Evolutionary conservation across 2,113 vertebrate species (phyloP), one percentile per base, ranked within the genome.

Genomic region (Phalacrocorax aristotelis): DNA sequence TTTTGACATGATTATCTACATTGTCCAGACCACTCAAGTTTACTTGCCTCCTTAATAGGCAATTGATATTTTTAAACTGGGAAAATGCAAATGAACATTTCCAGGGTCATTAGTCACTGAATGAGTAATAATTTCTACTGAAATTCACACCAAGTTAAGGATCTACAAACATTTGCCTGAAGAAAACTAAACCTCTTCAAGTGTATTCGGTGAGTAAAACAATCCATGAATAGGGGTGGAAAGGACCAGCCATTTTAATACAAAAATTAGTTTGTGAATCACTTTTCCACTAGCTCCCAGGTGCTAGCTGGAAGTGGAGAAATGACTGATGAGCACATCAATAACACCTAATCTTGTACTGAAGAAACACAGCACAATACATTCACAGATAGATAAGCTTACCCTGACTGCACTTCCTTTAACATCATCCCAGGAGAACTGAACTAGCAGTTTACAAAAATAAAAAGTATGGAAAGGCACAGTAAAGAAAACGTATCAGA

Each of bases 391-490:
- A 93, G 74, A 85, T 79, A 85, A 89, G 61, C 70, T 69, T 58
- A 65, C 61, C n/a, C 83, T 83, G 84, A 27, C 87, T 83, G 78
- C 26, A 49, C 51, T 80, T 66, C 69, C 72, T 82, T 68, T 68
- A 91, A 74, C 65, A 62, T 64, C 71, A 78, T 44, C 87, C 68
- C 91, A 68, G 62, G 71, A 85, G 91, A 96, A 54, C 54, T 86
- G 82, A 96, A 91, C 91, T 93, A 97, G 93, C 87, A 78, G 95
- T 91, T 95, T 88, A 77, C 82, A 85, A 85, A 91, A 95, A 90
- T 75, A 90, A 65, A 30, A 86, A 26, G 23, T 40, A 70, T 16
- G 48, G 86, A 86, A 94, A 92, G 52, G 38, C 66, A 77, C 29
- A 83, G 36, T 88, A 82, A 92, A 78, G 57, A 61, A 69, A 65